Percentiles rank a stretch among this genome's conserved stretches.
Evolutionary conservation across 1,140 invertebrate species (phyloP).

Genomic region (Drosophila setifemur): DNA sequence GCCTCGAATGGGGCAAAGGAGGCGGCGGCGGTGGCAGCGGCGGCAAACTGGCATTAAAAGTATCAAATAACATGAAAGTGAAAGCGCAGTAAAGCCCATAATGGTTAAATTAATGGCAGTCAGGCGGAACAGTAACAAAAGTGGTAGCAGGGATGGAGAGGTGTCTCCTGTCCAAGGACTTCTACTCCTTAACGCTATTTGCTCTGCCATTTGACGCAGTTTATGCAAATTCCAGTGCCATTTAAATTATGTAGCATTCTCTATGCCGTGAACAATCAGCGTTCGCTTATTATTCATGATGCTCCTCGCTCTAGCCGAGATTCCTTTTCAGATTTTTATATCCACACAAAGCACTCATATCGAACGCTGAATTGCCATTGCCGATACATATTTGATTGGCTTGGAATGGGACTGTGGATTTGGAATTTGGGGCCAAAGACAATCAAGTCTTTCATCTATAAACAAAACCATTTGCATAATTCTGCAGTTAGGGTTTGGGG

Average conservation of each 20-base stretch:
- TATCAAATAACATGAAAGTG: conserved; percentile 77
- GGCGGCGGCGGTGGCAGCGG: background rate
- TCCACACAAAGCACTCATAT: conserved; percentile 36
- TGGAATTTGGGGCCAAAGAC: conserved; percentile 20
- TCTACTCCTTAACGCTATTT: conserved; percentile 46
- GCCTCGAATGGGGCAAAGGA: conserved; percentile 18
- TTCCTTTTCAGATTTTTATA: conserved; percentile 67
- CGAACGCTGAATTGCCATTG: conserved; percentile 3
- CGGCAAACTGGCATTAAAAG: conserved; percentile 43
- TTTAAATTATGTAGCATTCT: conserved; percentile 56
- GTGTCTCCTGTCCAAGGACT: conserved; percentile 14
- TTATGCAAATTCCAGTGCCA: conserved; percentile 60
- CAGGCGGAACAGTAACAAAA: conserved; percentile 20
- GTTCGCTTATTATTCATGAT: conserved; percentile 75
- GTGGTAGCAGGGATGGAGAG: background rate
- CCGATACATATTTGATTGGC: conserved; percentile 54
- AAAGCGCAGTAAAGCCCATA: conserved; percentile 72
- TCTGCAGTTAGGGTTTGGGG: conserved; percentile 38
- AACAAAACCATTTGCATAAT: conserved; percentile 70
- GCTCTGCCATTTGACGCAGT: conserved; percentile 54
- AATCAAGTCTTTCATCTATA: conserved; percentile 76
- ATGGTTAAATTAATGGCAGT: conserved; percentile 72
- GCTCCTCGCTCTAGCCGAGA: conserved; percentile 33
- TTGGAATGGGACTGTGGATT: conserved; percentile 3
- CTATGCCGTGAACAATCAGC: conserved; percentile 52